These are phyloP conservation scores for Eucriotettix oculatus DNA, from an alignment of 2,888 invertebrate genomes.

Conservation along the genomic window DNA sequence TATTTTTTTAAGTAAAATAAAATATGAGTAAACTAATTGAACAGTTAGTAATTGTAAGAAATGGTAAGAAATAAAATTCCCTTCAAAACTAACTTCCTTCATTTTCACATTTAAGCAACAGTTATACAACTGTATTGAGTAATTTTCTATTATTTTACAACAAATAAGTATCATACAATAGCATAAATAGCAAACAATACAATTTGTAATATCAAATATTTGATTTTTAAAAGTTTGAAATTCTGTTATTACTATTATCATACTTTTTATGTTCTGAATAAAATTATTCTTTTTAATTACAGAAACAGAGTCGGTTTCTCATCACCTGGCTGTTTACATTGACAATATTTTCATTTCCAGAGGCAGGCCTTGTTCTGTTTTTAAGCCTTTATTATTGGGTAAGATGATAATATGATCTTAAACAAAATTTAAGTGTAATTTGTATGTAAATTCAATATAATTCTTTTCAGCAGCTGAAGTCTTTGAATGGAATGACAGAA, in stretches of 20 bases:
- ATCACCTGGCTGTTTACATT: constrained; percentile 35
- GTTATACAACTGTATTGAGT: neutral
- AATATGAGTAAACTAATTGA: neutral
- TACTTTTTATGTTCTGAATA: neutral
- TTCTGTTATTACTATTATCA: too few relatives aligned
- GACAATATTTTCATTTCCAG: constrained; percentile 32
- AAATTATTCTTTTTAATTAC: constrained; percentile 16
- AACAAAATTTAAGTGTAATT: neutral
- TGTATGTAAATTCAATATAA: too few relatives aligned
- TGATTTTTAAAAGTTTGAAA: too few relatives aligned
- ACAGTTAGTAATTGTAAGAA: too few relatives aligned
- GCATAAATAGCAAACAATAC: too few relatives aligned
- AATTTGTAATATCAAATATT: too few relatives aligned
- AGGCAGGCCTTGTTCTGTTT: constrained; percentile 35
- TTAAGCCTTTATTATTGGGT: constrained; percentile 39
- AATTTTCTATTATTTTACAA: neutral
- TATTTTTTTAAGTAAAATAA: too few relatives aligned
- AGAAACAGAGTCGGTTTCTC: constrained; percentile 32
- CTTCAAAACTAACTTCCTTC: too few relatives aligned
- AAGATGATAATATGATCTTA: constrained; percentile 15
- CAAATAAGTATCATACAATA: too few relatives aligned
- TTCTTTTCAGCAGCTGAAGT: constrained; percentile 26
- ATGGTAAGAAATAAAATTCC: too few relatives aligned
- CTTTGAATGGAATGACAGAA: constrained; percentile 31
- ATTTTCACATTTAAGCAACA: too few relatives aligned